phyloP scores from a whole-genome alignment of 35 echinoderm and acorn worm species.

The Chiridota heheva region DNA sequence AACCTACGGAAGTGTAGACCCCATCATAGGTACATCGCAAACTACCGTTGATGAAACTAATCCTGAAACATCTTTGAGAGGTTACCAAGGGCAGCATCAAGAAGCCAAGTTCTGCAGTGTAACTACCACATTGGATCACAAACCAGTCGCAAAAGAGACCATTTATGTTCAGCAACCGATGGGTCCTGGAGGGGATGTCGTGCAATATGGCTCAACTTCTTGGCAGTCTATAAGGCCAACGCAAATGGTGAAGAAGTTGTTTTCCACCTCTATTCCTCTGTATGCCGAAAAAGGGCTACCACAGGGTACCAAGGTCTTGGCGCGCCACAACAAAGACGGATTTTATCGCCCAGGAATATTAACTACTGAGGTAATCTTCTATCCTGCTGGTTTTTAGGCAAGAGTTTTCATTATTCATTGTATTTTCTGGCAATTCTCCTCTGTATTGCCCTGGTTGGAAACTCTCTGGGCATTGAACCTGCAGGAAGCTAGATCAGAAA shows the following conservation, averaged over 20 bases:
- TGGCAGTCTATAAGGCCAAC: slow-evolving; percentile 67
- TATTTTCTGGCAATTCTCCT: too few species aligned
- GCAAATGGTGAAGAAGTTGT: slow-evolving; percentile 52
- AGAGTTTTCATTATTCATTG: too few species aligned
- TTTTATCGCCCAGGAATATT: slow-evolving; percentile 81
- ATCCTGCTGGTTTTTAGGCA: too few species aligned
- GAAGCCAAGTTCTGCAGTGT: slow-evolving; percentile 74
- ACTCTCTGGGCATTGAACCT: too few species aligned
- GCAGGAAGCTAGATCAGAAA: too few species aligned
- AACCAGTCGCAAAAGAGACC: slow-evolving; percentile 40
- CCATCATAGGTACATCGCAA: too few species aligned
- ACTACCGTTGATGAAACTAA: too few species aligned
- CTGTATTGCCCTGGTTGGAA: too few species aligned
- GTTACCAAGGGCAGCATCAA: not conserved
- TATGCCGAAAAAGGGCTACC: slow-evolving; percentile 41
- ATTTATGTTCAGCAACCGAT: slow-evolving; percentile 4
- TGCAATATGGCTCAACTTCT: slow-evolving; percentile 49
- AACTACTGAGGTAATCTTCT: slow-evolving; percentile 65
- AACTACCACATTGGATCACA: slow-evolving; percentile 71
- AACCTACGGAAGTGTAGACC: too few species aligned
- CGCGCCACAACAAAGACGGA: slow-evolving; percentile 84
- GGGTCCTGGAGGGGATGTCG: not conserved
- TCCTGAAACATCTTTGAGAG: not conserved
- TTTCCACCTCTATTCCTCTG: slow-evolving; percentile 30
- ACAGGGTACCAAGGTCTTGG: slow-evolving; percentile 80